phyloP scores from a whole-genome alignment of 92 coral and sea anemone genomes.

The Anthopleura xanthogrammica region DNA sequence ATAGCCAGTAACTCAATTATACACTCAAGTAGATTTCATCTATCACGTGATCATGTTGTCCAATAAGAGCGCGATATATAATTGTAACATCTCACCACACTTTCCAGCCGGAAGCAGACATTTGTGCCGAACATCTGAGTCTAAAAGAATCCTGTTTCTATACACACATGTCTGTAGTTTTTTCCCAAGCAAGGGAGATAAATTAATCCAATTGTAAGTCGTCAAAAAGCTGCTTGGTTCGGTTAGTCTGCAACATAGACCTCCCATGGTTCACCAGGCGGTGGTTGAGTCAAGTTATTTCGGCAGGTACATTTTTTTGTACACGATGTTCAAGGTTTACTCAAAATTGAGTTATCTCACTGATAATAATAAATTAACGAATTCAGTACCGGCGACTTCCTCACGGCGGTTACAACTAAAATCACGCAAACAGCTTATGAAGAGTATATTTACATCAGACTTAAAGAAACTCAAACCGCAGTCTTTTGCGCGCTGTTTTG shows the following conservation, averaged over 20 bases:
- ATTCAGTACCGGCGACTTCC: too few relatives aligned
- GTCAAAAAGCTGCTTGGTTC: not conserved
- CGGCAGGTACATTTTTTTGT: too few relatives aligned
- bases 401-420: too few relatives aligned
- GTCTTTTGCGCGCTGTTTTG: too few relatives aligned
- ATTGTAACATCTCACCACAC: not conserved
- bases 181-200: slow-evolving; percentile 1
- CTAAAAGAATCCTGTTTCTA: not conserved
- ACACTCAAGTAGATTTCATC: not conserved
- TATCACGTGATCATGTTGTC: not conserved
- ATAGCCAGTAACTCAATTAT: not conserved
- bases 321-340: too few relatives aligned
- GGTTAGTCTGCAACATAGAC: not conserved
- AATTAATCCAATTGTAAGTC: not conserved
- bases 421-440: too few relatives aligned
- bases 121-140: not conserved
- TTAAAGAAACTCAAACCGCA: too few relatives aligned
- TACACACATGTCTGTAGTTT: slow-evolving; percentile 1
- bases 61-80: not conserved
- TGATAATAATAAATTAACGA: too few relatives aligned
- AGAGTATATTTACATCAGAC: too few relatives aligned
- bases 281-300: not conserved
- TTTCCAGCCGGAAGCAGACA: not conserved
- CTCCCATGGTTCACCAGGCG: not conserved
- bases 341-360: too few relatives aligned